phyloP scores from a whole-genome alignment of 2,888 invertebrate species.

The Oxyteleia sp. region DNA sequence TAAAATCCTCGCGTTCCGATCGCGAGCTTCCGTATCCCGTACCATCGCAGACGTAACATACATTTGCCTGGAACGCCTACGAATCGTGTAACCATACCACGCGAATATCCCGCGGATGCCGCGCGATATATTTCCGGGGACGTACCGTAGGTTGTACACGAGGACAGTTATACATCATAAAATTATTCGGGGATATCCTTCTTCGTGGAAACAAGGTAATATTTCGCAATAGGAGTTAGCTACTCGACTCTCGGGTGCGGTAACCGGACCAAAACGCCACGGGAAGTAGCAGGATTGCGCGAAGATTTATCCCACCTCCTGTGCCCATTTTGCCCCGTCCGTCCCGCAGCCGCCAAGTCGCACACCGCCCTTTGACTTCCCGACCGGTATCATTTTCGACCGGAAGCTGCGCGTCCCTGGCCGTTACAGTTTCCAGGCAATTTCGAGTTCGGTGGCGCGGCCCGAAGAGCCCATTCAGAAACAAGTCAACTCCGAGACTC shows the following conservation, averaged over 20 bases:
- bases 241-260: conserved; percentile 46
- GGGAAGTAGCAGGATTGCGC: conserved; percentile 70
- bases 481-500: conserved; percentile 42
- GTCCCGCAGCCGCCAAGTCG: conserved; percentile 73
- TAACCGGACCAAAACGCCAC: conserved; percentile 80
- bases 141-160: conserved; percentile 49
- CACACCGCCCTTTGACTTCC: conserved; percentile 60
- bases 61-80: conserved; percentile 36
- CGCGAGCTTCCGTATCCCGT: conserved; percentile 40
- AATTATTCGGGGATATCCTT: conserved; percentile 83
- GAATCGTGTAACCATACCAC: conserved; percentile 53
- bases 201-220: conserved; percentile 81
- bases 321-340: conserved; percentile 81
- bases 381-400: conserved; percentile 73
- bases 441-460: conserved; percentile 36
- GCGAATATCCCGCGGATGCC: conserved; percentile 40
- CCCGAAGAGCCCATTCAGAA: conserved; percentile 43
- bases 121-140: conserved; percentile 52
- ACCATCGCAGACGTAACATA: conserved; percentile 47
- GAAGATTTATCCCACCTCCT: conserved; percentile 84
- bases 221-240: conserved; percentile 79
- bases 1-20: conserved; percentile 58
- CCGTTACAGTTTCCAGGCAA: conserved; percentile 49
- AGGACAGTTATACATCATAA: conserved; percentile 78
- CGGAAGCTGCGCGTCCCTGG: conserved; percentile 35